phyloP scores from a whole-genome alignment of 2,888 invertebrate species.

The Actias luna region DNA sequence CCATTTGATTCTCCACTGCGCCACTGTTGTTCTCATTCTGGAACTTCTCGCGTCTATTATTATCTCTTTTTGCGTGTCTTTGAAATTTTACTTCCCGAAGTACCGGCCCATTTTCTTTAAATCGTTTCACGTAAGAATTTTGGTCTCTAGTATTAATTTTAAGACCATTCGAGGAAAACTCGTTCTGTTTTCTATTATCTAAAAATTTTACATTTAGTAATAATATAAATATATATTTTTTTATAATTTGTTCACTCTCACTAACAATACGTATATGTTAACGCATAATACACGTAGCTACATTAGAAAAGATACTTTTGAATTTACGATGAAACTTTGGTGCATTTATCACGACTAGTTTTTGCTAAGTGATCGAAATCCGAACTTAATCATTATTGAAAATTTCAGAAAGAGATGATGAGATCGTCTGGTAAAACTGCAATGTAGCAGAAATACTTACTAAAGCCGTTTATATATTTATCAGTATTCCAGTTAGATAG shows the following conservation, averaged over 20 bases:
- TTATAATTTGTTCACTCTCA: no score
- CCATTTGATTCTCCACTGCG: slow-evolving; percentile 19
- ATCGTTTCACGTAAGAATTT: not conserved
- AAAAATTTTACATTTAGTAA: not conserved
- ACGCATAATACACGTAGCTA: no score
- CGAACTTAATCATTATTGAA: no score
- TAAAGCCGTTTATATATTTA: slow-evolving; percentile 13
- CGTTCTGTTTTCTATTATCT: slow-evolving; percentile 3
- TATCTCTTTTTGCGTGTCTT: not conserved
- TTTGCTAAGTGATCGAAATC: no score
- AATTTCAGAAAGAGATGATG: no score
- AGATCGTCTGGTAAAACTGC: not conserved
- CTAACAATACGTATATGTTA: no score
- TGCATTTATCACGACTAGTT: no score
- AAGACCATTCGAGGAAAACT: slow-evolving; percentile 16
- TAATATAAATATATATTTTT: no score
- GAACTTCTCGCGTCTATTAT: not conserved
- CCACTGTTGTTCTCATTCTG: slow-evolving; percentile 25
- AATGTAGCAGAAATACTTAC: slow-evolving; percentile 29
- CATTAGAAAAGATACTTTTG: no score
- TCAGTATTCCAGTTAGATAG: slow-evolving; percentile 26
- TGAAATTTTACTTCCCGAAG: not conserved
- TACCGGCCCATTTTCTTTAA: not conserved
- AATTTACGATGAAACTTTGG: no score
- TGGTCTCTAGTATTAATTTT: slow-evolving; percentile 22